These are phyloP conservation scores for Schizaphis graminum DNA, from an alignment of 2,888 invertebrate genomes.

Conservation along the genomic window DNA sequence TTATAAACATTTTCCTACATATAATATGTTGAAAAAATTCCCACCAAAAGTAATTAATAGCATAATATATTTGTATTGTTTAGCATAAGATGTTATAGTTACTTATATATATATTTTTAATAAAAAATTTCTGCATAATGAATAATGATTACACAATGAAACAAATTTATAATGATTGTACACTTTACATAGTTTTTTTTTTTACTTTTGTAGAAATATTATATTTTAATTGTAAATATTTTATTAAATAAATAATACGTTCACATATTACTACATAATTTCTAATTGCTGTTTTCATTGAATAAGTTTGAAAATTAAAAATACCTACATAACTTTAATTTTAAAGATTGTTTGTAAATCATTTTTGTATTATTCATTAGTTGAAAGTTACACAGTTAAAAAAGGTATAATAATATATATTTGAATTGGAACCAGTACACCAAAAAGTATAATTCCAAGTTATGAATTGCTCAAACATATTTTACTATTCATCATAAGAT, in stretches of 20 bases:
- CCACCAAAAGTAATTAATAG: too few relatives aligned
- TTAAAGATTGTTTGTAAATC: neutral
- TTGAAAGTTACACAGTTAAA: neutral
- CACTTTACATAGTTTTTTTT: too few relatives aligned
- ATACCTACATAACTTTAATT: neutral
- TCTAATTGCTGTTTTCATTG: neutral
- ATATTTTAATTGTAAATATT: neutral
- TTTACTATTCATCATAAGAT: neutral
- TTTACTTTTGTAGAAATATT: neutral
- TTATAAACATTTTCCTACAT: neutral
- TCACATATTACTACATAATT: neutral
- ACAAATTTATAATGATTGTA: too few relatives aligned
- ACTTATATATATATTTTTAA: too few relatives aligned
- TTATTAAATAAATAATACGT: neutral
- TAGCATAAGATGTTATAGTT: too few relatives aligned
- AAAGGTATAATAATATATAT: neutral
- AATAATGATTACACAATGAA: too few relatives aligned
- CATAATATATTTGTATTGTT: too few relatives aligned
- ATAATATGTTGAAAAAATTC: neutral
- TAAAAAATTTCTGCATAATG: too few relatives aligned
- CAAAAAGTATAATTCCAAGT: neutral
- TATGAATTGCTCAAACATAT: neutral
- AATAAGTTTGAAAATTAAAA: neutral
- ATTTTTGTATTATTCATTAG: neutral
- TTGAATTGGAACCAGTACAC: neutral